Evolutionary conservation across 2,888 invertebrate genomes (phyloP), one percentile per base, ranked within the genome.

Genomic region (Pyrochroa serraticornis): DNA sequence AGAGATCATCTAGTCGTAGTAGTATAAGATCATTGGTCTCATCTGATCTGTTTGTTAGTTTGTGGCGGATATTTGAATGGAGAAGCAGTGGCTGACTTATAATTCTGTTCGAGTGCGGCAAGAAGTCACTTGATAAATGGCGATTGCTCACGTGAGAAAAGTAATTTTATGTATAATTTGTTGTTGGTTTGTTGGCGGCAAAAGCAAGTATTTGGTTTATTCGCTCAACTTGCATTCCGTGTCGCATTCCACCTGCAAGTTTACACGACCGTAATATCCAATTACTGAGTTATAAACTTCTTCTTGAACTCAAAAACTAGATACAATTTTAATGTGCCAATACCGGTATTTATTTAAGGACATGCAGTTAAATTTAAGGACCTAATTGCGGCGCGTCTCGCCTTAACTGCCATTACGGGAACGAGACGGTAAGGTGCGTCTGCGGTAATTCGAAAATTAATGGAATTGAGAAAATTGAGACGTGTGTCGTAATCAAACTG

Each of bases 261-360:
- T 76, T 75, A 76, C 76, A 76, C 74, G 75, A 71, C 68, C 73
- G 71, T 74, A 74, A 74, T 75, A 76, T 76, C 75, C 76, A 75
- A 76, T 76, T 76, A 75, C 73, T 69, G 68, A 69, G 70, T 70
- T 72, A 71, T 71, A 71, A 71, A 71, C 67, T 68, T 69, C 69
- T 69, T 66, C 42, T 42, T 54, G 55, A 42, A 37, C 60, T 63
- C 66, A 68, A 68, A 68, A 70, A 70, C 68, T 67, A 68, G 68
- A 65, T 62, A 65, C 68, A 66, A 69, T 71, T 68, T 70, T 71
- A 69, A 62, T 59, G 61, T 59, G 62, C 59, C 59, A 58, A 58
- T 62, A 55, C 62, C 49, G 46, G 54, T 55, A 58, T 62, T 55
- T 58, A 48, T 50, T 58, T 58, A 58, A 55, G 56, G 58, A 59